Evolutionary conservation across 2,797 vertebrate species (phyloP), one percentile per base, ranked within the genome.

Genomic region (Melanotaenia boesemani): DNA sequence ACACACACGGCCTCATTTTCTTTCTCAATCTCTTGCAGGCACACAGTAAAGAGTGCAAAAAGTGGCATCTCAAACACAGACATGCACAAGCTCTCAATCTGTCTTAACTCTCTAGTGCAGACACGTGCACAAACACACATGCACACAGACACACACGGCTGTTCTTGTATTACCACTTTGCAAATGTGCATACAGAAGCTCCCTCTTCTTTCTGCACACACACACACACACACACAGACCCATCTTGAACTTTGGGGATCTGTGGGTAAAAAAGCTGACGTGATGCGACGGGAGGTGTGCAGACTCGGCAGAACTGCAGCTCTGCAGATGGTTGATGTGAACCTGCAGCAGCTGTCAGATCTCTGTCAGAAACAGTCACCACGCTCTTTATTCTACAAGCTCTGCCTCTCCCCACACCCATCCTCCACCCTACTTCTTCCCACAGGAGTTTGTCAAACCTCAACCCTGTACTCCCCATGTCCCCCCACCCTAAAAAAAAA

Each of bases 301-400:
- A 30, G 82, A 89, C 81, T 90, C 85, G 16, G 88, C 88, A 88
- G 80, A 91, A 89, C 22, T 67, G 76, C 50, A 58, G 22, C 72
- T 78, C 75, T 85, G 82, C 85, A 81, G 85, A 83, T 67, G 72
- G 79, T 76, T 81, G 88, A 86, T 81, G 82, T 82, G 84, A 90
- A 90, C 83, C 84, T 86, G 86, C 86, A 84, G 86, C 84, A 82
- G 84, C 88, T 90, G 91, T 92, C 90, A 91, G 80, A 81, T 83
- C 83, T 87, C 88, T 84, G 86, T 88, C 88, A 88, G 72, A 67
- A 80, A 76, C 67, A 55, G 37, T 73, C 75, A 46, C 64, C 41
- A 2, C 6, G 50, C 64, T 81, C 86, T 88, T 84, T 82, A 82
- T 83, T 86, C 78, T 80, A 86, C 79, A 72, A 84, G 81, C 73